Conservation (phyloP, 2,888 invertebrate species). For the Hydrotaea cyrtoneurina region DNA sequence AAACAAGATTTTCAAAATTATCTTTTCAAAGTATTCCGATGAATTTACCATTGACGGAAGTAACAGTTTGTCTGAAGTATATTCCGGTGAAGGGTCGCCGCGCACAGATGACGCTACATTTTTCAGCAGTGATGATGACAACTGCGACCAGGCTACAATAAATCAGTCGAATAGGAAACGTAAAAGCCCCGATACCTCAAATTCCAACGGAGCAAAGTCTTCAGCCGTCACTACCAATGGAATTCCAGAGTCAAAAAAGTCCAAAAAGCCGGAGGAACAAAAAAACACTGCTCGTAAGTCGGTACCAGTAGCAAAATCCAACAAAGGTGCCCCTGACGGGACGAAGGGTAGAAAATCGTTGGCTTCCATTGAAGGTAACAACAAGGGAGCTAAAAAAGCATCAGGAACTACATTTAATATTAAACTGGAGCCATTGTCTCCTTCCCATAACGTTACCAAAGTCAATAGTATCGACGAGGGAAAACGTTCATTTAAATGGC, state of each 20-base stretch:
- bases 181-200: background rate
- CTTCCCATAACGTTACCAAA: constrained; percentile 58
- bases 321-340: background rate
- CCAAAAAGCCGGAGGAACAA: constrained; percentile 24
- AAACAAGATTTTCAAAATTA: constrained; percentile 64
- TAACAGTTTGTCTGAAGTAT: constrained; percentile 10
- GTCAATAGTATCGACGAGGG: constrained; percentile 84
- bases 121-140: background rate
- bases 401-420: constrained; percentile 40
- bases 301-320: background rate
- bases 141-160: background rate
- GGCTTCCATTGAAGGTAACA: background rate
- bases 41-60: constrained; percentile 36
- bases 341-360: constrained; percentile 19
- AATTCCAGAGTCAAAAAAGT: constrained; percentile 28
- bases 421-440: constrained; percentile 65
- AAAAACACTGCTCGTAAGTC: constrained; percentile 19
- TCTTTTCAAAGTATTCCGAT: constrained; percentile 38
- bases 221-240: background rate
- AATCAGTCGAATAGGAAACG: constrained; percentile 40
- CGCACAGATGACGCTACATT: constrained; percentile 40
- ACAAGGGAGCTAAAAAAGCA: constrained; percentile 11
- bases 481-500: constrained; percentile 85
- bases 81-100: background rate
- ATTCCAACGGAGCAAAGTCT: background rate